These are phyloP conservation scores for Drosophila virilis DNA, from an alignment of 1,140 invertebrate species.

Conservation along the genomic window DNA sequence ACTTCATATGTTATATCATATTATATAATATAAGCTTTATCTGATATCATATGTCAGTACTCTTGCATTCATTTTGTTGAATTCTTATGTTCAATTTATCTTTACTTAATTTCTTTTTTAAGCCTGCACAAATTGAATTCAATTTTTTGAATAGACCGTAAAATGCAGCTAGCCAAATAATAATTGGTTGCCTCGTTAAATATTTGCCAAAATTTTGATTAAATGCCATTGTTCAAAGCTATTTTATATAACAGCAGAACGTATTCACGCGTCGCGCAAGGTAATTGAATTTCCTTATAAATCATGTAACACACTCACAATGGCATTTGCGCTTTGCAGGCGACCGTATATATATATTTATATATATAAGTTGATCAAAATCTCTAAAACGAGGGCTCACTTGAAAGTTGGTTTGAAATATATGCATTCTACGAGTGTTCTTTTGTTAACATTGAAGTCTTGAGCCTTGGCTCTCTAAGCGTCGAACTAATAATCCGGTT, in stretches of 20 bases:
- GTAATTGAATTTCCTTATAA: neutral
- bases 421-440: too few species aligned
- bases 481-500: too few species aligned
- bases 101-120: neutral
- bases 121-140: slow-evolving; percentile 1
- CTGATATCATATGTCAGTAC: too few species aligned
- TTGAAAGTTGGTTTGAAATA: too few species aligned
- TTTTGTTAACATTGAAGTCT: too few species aligned
- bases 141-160: slow-evolving; percentile 1
- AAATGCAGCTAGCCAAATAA: slow-evolving; percentile 13
- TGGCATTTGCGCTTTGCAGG: too few species aligned
- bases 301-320: neutral
- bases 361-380: too few species aligned
- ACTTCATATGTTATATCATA: too few species aligned
- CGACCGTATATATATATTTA: too few species aligned
- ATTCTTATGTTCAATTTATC: neutral
- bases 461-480: too few species aligned
- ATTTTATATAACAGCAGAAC: neutral
- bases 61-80: neutral
- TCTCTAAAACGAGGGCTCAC: too few species aligned
- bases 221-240: slow-evolving; percentile 1
- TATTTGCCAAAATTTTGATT: neutral
- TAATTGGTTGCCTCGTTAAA: slow-evolving; percentile 6
- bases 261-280: neutral
- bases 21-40: too few species aligned